Percentiles rank a stretch among this genome's conserved stretches.
Conservation (phyloP, 2,888 invertebrate genomes). For the Cactoblastis cactorum region DNA sequence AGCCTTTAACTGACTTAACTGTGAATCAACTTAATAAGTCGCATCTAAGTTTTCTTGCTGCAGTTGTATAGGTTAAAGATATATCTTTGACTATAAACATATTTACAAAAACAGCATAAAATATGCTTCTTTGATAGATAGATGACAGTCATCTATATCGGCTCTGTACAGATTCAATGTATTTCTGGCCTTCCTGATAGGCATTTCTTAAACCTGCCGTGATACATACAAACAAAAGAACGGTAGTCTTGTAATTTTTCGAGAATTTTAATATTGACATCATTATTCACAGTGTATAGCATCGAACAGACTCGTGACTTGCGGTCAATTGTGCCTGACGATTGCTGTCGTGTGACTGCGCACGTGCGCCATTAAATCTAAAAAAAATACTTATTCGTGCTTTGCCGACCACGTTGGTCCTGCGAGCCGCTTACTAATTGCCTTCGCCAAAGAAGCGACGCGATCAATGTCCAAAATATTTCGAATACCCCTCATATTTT, state of each 20-base stretch:
- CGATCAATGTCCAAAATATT: no score
- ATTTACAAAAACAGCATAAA: no score
- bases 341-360: slow-evolving; percentile 61
- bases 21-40: no score
- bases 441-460: slow-evolving; percentile 13
- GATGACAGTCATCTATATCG: no score
- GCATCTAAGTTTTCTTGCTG: no score
- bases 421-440: slow-evolving; percentile 34
- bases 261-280: slow-evolving; percentile 37
- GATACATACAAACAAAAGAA: not conserved
- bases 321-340: slow-evolving; percentile 59
- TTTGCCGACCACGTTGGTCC: slow-evolving; percentile 37
- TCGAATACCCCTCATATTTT: no score
- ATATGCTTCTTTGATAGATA: no score
- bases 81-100: no score
- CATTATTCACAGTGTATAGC: slow-evolving; percentile 58
- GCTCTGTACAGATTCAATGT: no score
- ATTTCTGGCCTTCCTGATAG: no score
- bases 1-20: no score
- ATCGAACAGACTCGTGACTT: slow-evolving; percentile 63
- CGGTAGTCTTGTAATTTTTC: not conserved
- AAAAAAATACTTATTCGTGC: slow-evolving; percentile 66
- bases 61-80: no score
- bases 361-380: slow-evolving; percentile 59
- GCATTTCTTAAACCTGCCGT: not conserved